Conservation (phyloP, 2,113 vertebrate genomes). For the Hydropotes inermis region DNA sequence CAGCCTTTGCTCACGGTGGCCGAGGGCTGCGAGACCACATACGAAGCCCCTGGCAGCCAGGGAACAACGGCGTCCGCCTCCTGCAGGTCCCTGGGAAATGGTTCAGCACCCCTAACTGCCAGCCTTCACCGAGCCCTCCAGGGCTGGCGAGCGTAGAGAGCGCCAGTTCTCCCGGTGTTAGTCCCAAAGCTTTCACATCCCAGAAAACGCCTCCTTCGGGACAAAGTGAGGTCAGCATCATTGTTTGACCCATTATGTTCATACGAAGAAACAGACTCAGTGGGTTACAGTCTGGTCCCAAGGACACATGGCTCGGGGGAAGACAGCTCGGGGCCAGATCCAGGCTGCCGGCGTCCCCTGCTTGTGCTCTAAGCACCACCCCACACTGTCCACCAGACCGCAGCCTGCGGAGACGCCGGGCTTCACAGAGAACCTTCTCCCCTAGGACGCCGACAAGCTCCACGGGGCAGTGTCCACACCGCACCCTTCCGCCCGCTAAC, state of each 20-base stretch:
- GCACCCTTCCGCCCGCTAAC: rapidly evolving
- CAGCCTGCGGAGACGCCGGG: neutral
- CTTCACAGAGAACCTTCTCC: neutral
- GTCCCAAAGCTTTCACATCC: too few relatives aligned
- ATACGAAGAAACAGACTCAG: neutral
- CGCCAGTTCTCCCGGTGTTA: neutral
- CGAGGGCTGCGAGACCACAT: rapidly evolving
- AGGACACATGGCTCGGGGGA: neutral
- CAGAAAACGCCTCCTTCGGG: neutral
- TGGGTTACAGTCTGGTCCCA: too few relatives aligned
- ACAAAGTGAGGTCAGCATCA: neutral
- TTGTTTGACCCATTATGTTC: neutral
- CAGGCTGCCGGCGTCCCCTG: rapidly evolving
- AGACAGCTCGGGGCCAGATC: neutral
- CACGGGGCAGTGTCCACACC: rapidly evolving
- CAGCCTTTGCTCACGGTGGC: neutral
- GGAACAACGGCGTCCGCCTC: too few relatives aligned
- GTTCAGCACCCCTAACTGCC: rapidly evolving
- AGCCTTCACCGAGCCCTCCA: rapidly evolving
- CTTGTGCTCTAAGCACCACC: too few relatives aligned
- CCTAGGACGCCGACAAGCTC: rapidly evolving
- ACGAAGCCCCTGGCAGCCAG: neutral
- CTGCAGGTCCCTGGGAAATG: neutral
- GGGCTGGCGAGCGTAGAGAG: rapidly evolving
- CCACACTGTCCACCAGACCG: rapidly evolving